Evolutionary conservation across 2,888 invertebrate genomes (phyloP), one percentile per base, ranked within the genome.

Genomic region (Nomada goodeniana): DNA sequence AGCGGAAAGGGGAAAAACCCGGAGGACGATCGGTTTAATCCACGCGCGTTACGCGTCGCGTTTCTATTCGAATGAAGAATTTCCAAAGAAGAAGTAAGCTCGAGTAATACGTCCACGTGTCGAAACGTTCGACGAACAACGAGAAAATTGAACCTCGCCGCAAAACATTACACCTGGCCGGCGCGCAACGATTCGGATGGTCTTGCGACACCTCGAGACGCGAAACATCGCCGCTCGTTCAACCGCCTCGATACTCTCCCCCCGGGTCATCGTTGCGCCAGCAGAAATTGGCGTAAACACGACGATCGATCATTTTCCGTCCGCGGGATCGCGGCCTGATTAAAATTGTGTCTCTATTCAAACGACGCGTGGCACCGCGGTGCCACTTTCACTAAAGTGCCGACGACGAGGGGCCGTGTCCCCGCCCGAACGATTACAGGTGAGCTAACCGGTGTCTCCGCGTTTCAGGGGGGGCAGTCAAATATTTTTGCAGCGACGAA

Each of bases 341-440:
- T 65, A 76, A 76, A 70, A 67, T 75, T 60, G 75, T 63, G 77
- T 70, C 68, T 82, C 63, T 73, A 74, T 78, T 76, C 70, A 63
- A 76, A 65, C 68, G 55, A 50, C 55, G 60, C 42, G 42, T 53
- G 64, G 64, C 60, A 65, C 29, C 71, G 88, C 36, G 83, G 87
- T 23, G 23, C 85, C 87, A 89, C 87, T 89, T 88, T 89, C 89
- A 86, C 88, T 84, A 73, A 18, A n/a, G 60, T 64, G 23, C 55
- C 61, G 59, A 7, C 55, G 61, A 63, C 69, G 61, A 57, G 70
- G 74, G 36, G 73, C 73, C 67, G 72, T 76, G 74, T 84, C 74
- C 53, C 26, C 47, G 57, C 73, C 71, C 60, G 60, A 71, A 72
- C 60, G 52, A 79, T 84, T 71, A 74, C 73, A 74, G 74, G 76